Conservation (phyloP, 2,113 vertebrate species). For the Lamprotornis superbus region DNA sequence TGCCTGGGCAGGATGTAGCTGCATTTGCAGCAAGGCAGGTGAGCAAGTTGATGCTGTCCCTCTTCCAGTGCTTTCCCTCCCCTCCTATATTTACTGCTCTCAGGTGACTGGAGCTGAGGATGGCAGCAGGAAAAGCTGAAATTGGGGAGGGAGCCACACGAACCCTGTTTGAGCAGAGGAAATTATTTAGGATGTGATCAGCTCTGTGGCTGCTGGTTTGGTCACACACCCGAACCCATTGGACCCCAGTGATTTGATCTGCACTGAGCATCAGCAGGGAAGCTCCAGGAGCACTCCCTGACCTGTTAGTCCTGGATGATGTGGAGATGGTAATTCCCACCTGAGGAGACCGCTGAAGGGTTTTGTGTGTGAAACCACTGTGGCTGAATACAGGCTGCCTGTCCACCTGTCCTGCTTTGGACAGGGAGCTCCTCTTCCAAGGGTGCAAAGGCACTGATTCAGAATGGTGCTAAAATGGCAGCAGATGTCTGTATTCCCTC, state of each 20-base stretch:
- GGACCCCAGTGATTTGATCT: neutral
- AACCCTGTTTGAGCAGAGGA: neutral
- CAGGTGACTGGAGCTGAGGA: rapidly evolving
- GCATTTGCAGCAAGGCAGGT: neutral
- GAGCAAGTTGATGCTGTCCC: neutral
- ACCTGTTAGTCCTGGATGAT: neutral
- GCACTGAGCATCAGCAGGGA: rapidly evolving
- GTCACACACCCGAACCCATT: neutral
- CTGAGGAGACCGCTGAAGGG: neutral
- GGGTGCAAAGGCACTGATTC: rapidly evolving
- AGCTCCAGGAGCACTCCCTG: neutral
- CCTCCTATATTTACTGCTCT: neutral
- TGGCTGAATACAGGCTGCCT: rapidly evolving
- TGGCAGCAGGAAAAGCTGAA: rapidly evolving
- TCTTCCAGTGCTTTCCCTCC: neutral
- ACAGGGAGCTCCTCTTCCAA: neutral
- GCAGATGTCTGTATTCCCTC: neutral
- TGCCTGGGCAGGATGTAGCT: neutral
- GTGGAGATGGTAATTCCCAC: neutral
- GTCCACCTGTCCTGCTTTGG: neutral
- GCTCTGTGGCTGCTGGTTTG: neutral
- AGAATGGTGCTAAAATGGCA: neutral
- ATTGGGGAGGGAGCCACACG: rapidly evolving
- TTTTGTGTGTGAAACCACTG: neutral
- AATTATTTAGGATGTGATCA: neutral